Evolutionary conservation across 2,797 vertebrate species (phyloP).

Genomic region (Phrynocephalus guinanensis): DNA sequence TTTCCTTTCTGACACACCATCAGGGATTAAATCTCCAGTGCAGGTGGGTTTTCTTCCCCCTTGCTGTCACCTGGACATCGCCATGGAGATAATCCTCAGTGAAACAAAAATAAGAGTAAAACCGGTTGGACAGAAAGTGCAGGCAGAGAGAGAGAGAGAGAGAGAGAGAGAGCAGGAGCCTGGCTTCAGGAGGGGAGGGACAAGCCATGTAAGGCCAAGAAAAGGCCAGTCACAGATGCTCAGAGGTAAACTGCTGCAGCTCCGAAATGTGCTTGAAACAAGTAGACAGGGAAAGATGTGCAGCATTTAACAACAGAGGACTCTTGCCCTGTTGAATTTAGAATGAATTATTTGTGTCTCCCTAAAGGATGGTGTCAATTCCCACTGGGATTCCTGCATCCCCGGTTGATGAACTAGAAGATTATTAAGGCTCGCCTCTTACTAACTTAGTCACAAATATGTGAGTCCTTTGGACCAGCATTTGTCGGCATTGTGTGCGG

Average conservation of each 20-base stretch:
- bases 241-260: rapidly evolving
- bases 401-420: neutral
- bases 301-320: rapidly evolving
- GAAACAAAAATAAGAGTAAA: conserved; percentile 79
- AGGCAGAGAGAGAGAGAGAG: neutral
- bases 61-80: conserved; percentile 80
- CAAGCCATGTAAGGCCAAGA: neutral
- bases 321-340: neutral
- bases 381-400: neutral
- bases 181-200: conserved; percentile 16
- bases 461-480: conserved; percentile 9
- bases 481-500: neutral
- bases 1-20: conserved; percentile 73
- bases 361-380: neutral
- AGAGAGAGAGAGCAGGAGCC: conserved; percentile 7
- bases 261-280: rapidly evolving
- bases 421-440: neutral
- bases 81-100: conserved; percentile 78
- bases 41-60: conserved; percentile 73
- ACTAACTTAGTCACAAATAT: neutral
- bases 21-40: conserved; percentile 69
- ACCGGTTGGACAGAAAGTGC: conserved; percentile 87
- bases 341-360: neutral
- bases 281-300: neutral
- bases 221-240: neutral